phyloP scores from a whole-genome alignment of 2,797 vertebrate genomes.

The Arrhamphus sclerolepis region DNA sequence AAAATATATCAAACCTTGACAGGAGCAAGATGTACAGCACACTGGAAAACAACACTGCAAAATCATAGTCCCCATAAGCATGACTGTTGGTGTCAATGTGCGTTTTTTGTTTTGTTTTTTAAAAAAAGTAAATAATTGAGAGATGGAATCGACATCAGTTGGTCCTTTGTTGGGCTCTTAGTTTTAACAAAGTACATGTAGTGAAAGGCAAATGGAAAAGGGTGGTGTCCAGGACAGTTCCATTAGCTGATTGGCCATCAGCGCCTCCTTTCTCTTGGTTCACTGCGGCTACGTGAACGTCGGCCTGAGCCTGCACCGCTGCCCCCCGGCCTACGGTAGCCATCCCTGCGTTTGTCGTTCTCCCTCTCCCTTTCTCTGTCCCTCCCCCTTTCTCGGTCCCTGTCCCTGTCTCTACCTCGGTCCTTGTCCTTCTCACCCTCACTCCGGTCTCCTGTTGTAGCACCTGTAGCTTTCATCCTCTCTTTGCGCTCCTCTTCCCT shows the following conservation, averaged over 20 bases:
- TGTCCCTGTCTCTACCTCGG: conserved; percentile 50
- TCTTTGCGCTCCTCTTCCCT: conserved; percentile 85
- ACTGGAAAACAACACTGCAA: conserved; percentile 73
- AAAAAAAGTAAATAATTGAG: conserved; percentile 55
- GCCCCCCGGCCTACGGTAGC: conserved; percentile 77
- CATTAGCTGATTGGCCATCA: conserved; percentile 47
- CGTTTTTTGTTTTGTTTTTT: too few relatives aligned
- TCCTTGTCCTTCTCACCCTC: conserved; percentile 79
- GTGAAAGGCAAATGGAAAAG: conserved; percentile 72
- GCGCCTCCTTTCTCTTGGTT: conserved; percentile 87
- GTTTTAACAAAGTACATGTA: conserved; percentile 78
- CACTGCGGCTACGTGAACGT: conserved; percentile 88
- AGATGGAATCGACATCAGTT: conserved; percentile 75
- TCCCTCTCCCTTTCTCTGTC: conserved; percentile 80
- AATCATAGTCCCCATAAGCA: conserved; percentile 68
- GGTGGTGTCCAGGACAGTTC: conserved; percentile 65
- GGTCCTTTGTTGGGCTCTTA: conserved; percentile 77
- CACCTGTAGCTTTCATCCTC: conserved; percentile 59
- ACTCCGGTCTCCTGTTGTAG: conserved; percentile 63
- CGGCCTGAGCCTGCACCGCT: conserved; percentile 71
- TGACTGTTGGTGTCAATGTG: conserved; percentile 57
- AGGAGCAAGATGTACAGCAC: conserved; percentile 59
- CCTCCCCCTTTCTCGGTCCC: conserved; percentile 73
- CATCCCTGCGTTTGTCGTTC: conserved; percentile 81
- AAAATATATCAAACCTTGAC: conserved; percentile 57